Evolutionary conservation across 2,113 vertebrate genomes (phyloP), one percentile per base, ranked within the genome.

Genomic region (Propithecus coquereli): DNA sequence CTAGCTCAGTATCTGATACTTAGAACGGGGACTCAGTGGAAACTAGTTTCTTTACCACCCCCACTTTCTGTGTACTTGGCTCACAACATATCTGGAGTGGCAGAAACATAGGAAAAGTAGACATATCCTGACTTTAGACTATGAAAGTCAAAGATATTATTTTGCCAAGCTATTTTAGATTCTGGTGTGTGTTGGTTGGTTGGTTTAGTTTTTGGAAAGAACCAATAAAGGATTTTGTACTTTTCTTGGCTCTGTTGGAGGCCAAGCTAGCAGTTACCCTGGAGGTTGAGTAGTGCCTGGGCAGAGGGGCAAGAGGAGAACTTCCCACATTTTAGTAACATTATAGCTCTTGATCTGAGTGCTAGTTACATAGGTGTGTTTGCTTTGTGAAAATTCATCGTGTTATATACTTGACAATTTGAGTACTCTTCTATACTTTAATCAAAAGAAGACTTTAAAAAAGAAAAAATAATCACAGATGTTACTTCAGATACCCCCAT

Each of bases 81-180:
- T 95, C 20, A 79, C 68, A 77, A 1, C 22, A 0, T 94, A 30
- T 90, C 81, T 87, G 37, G 63, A 91, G 27, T 68, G 32, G 73
- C 68, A 83, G 9, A 23, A 83, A 89, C 45, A 14, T 22, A 59
- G 37, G 87, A 77, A 83, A 90, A 74, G 37, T 11, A 27, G 45
- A 17, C 77, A 52, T 82, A 85, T n/a, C 22, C 74, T 92, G 68
- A 80, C 43, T 82, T 91, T 43, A 90, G 13, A 73, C 68, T 90
- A 16, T 73, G 79, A 97, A 90, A 87, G 54, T 88, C 57, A 54
- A 52, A 94, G 68, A 74, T 83, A 47, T 0, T 79, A 12, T 50
- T 83, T 96, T 96, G 25, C 80, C 37, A 63, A 40, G 18, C 17
- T 73, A 20, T 71, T 94, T 95, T 84, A 83, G 52, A 80, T 87